Evolutionary conservation across 2,113 vertebrate genomes (phyloP).

Genomic region (Bungarus multicinctus): DNA sequence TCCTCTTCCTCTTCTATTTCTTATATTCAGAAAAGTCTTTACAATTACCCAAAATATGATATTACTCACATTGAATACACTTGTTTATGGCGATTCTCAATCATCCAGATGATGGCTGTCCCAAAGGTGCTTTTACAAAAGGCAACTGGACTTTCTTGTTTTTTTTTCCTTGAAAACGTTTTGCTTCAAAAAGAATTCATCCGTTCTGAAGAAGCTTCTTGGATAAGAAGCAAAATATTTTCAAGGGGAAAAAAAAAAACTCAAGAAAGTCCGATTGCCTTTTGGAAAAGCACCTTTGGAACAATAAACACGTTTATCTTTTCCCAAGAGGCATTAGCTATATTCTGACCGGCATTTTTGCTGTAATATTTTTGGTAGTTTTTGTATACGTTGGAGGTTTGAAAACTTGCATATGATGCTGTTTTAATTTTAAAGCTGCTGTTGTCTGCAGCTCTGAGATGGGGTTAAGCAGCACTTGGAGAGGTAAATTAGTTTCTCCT

Average conservation of each 20-base stretch:
- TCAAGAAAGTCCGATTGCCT: background rate
- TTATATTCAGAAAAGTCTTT: background rate
- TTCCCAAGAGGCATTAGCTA: background rate
- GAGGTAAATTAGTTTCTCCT: background rate
- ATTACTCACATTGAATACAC: background rate
- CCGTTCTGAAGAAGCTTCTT: background rate
- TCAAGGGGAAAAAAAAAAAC: background rate
- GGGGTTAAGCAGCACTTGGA: background rate
- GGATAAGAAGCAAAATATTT: background rate
- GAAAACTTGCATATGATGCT: background rate
- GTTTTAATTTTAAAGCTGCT: background rate
- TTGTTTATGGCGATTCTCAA: background rate
- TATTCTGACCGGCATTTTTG: background rate
- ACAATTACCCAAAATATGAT: background rate
- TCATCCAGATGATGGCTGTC: background rate
- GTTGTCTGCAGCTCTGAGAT: background rate
- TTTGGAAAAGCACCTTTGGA: background rate
- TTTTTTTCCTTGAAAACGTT: background rate
- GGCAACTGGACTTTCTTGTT: background rate
- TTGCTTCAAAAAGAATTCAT: background rate
- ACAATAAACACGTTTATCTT: background rate
- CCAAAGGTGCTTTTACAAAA: background rate
- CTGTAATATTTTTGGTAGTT: background rate
- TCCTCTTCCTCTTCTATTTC: background rate
- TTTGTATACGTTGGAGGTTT: background rate